Base-by-base conservation (phyloP, 2,113 vertebrate species). In the Polypterus senegalus region DNA sequence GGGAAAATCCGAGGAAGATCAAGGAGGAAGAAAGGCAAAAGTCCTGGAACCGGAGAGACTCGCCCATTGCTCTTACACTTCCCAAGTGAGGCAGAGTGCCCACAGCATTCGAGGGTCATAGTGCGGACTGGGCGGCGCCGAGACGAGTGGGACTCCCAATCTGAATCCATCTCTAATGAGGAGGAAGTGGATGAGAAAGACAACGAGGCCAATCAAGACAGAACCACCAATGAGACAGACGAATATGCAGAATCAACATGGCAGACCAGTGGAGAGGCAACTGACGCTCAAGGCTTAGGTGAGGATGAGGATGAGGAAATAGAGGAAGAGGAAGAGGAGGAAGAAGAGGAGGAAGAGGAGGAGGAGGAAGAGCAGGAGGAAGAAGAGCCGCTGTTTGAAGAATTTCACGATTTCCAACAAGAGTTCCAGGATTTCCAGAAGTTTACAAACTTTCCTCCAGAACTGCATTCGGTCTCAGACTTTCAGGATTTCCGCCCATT, bases 101-200 rank as follows among this genome's bases (percentile, higher is more conserved):
- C 49, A 9, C 49, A 51, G 2, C 49, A 51, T 51, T 51, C 49
- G 6, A 6, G 77, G 83, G 65, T 70, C 76, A 60, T 81, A 82
- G 47, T 68, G 79, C 11, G 79, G 75, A 57, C 70, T 83, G 63
- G 84, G 85, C 27, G 27, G 27, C 27, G 27, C 57, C 73, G 83
- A 61, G 84, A 80, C 1, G 81, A 55, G 54, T 82, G 8, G 85
- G 86, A 71, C 86, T 86, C 64, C 70, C 86, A 63, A 77, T 80
- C 55, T 84, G 86, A 74, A 81, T 88, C 58, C 86, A 86, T 65
- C 82, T 86, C 66, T 88, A 84, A 84, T 86, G 84, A 84, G 82
- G 82, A 27, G 83, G 82, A 63, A 86, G 86, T 27, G 84, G 85
- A 75, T 9, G 84, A 86, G 54, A 74, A 82, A 61, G 83, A 27